These are phyloP conservation scores for Chrysopilus asiliformis DNA, from an alignment of 2,888 invertebrate genomes.

Conservation along the genomic window DNA sequence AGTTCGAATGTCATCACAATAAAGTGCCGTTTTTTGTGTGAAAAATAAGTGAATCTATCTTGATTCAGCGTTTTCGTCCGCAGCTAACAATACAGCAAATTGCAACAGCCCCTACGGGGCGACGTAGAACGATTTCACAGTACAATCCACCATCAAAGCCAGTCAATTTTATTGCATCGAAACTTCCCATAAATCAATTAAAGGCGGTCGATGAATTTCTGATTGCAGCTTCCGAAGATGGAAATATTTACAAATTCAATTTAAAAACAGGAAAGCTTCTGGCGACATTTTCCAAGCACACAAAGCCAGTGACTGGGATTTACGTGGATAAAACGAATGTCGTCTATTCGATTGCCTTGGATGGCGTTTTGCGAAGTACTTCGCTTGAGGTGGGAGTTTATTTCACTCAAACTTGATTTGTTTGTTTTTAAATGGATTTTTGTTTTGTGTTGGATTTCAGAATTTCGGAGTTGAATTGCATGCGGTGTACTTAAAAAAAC, in stretches of 20 bases:
- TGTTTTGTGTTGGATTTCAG: conserved; percentile 16
- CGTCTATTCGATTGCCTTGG: conserved; percentile 30
- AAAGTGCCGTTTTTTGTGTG: no score
- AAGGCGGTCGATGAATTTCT: conserved; percentile 24
- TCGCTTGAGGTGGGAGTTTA: conserved; percentile 30
- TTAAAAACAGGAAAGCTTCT: conserved; percentile 23
- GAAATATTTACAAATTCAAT: conserved; percentile 30
- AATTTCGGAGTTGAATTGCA: conserved; percentile 27
- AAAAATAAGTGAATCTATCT: no score
- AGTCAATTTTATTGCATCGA: no score
- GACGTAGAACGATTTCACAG: no score
- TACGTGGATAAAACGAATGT: conserved; percentile 21
- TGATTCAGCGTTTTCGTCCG: no score
- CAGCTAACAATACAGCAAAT: no score
- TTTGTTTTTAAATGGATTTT: background rate
- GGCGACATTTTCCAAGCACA: conserved; percentile 30
- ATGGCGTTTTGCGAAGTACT: conserved; percentile 31
- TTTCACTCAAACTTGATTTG: no score
- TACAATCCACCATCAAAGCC: no score
- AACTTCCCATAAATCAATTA: no score
- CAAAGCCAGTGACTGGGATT: conserved; percentile 31
- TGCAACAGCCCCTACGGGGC: no score
- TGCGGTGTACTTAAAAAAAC: conserved; percentile 32
- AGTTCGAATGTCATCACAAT: no score
- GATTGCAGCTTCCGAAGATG: conserved; percentile 31